These are phyloP conservation scores for Callaeas wilsoni DNA, from an alignment of 2,113 vertebrate species.

Conservation along the genomic window DNA sequence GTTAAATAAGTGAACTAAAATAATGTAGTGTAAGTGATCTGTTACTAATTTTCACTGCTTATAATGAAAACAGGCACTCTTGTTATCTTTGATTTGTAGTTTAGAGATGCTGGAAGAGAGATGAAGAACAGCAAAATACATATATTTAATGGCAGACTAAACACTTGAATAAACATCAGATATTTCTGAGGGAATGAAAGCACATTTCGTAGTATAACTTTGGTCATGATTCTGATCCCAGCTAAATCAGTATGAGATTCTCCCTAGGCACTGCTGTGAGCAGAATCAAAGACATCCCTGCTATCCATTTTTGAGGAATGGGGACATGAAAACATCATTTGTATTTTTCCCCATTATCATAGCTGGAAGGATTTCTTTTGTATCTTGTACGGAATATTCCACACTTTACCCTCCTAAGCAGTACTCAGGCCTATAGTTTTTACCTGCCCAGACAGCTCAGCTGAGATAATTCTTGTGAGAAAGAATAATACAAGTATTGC, in stretches of 20 bases:
- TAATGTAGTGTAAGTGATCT: neutral
- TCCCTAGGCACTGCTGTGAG: neutral
- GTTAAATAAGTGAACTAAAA: slow-evolving; percentile 6
- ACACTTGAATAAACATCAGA: neutral
- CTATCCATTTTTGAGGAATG: neutral
- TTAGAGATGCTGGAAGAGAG: neutral
- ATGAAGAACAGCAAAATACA: neutral
- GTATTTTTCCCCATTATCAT: neutral
- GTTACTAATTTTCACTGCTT: neutral
- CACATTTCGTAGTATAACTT: neutral
- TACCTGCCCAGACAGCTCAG: neutral
- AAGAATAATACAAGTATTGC: neutral
- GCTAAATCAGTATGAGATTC: neutral
- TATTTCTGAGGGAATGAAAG: neutral
- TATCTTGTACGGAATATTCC: neutral
- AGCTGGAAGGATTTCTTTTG: neutral
- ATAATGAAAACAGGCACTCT: neutral
- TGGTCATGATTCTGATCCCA: neutral
- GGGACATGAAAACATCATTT: neutral
- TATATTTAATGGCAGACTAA: neutral
- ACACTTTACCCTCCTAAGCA: neutral
- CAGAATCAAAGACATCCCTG: neutral
- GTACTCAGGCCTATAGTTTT: neutral
- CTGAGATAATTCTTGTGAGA: neutral
- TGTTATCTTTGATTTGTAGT: neutral